phyloP scores from a whole-genome alignment of 2,888 invertebrate genomes.

The Gasteruption jaculator region DNA sequence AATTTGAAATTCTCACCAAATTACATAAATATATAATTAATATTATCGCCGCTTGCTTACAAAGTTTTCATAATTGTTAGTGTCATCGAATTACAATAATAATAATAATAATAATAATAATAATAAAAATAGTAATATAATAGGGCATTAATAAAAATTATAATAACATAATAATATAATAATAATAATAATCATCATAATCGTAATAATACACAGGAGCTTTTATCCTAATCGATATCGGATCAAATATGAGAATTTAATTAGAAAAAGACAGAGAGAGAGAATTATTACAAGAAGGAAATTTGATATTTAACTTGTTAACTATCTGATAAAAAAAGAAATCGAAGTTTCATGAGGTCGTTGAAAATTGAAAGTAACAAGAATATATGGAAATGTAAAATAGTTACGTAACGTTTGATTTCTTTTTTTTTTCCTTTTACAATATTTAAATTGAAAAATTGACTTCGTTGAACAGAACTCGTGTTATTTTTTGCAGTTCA shows the following conservation, averaged over 20 bases:
- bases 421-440: too few relatives aligned
- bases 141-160: slow-evolving; percentile 7
- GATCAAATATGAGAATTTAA: background rate
- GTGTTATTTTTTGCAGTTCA: too few relatives aligned
- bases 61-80: slow-evolving; percentile 46
- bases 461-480: too few relatives aligned
- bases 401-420: too few relatives aligned
- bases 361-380: too few relatives aligned
- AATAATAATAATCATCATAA: slow-evolving; percentile 33
- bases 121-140: slow-evolving; percentile 24
- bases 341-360: slow-evolving; percentile 32
- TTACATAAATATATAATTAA: slow-evolving; percentile 48
- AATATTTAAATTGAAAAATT: too few relatives aligned
- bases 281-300: slow-evolving; percentile 12
- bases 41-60: slow-evolving; percentile 46
- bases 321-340: slow-evolving; percentile 36
- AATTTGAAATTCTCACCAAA: too few relatives aligned
- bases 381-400: too few relatives aligned
- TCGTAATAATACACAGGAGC: slow-evolving; percentile 34
- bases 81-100: slow-evolving; percentile 43
- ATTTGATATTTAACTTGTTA: slow-evolving; percentile 33
- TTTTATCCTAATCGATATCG: slow-evolving; percentile 18
- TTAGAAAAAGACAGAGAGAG: background rate
- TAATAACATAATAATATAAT: slow-evolving; percentile 19
- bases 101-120: slow-evolving; percentile 36